A percentile compares a stretch with the other conserved stretches of the same genome.
Evolutionary conservation across 53 echinoderm and acorn worm species (phyloP).

Genomic region (Echinometra lucunter): DNA sequence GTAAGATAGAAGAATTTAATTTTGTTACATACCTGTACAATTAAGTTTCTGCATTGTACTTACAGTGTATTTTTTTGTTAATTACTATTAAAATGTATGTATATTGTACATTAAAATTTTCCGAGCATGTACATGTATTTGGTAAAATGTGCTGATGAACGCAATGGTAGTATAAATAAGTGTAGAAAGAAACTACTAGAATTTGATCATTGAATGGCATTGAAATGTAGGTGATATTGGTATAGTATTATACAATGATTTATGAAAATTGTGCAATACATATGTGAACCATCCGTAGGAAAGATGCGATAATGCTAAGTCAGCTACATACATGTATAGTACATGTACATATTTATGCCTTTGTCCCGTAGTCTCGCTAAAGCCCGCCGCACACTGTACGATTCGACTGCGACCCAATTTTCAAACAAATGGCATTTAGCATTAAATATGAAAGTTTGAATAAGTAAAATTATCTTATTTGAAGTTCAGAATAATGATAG

Average conservation of each 20-base stretch:
- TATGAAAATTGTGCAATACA: slow-evolving; percentile 57
- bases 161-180: background rate
- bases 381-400: too few species aligned
- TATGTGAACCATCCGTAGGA: slow-evolving; percentile 33
- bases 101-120: background rate
- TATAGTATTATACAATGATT: slow-evolving; percentile 27
- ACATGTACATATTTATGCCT: slow-evolving; percentile 33
- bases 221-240: slow-evolving; percentile 10
- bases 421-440: too few species aligned
- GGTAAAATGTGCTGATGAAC: slow-evolving; percentile 6
- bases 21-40: background rate
- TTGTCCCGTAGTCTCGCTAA: background rate
- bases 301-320: slow-evolving; percentile 3
- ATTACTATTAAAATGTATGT: background rate
- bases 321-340: too few species aligned
- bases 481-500: too few species aligned
- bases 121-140: background rate
- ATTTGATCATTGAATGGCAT: slow-evolving; percentile 3
- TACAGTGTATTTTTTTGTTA: background rate
- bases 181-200: background rate
- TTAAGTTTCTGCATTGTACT: slow-evolving; percentile 28
- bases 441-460: too few species aligned
- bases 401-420: too few species aligned
- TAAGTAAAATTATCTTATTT: too few species aligned
- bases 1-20: slow-evolving; percentile 26